Base-by-base conservation (phyloP, 2,113 vertebrate species). In the Puntigrus tetrazona region DNA sequence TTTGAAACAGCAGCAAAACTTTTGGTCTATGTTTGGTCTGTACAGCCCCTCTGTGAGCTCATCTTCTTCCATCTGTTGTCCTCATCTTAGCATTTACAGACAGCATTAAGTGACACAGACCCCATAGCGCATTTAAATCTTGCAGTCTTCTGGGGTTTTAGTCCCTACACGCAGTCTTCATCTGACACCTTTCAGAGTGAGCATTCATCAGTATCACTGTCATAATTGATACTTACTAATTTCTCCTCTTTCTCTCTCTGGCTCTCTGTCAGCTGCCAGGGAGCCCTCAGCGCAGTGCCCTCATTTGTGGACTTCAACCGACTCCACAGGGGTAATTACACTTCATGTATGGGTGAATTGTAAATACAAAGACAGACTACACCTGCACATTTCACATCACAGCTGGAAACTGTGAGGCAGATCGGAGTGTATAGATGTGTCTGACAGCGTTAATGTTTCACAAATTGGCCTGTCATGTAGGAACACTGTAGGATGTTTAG, bases 311-410 rank as follows among this genome's bases (percentile, higher is more conserved):
- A 94, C 95, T 96, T 94, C 93, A 93, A 94, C 92, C 95, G 94
- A 93, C 95, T 90, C 94, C 94, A 95, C 95, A 94, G 93, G 92
- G 91, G 91, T 96, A 96, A 96, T 97, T 95, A 96, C 94, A 93
- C 93, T 95, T 97, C 97, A 95, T 93, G 93, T 95, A n/a, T n/a
- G n/a, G n/a, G 95, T 96, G 97, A 97, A 96, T 94, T 96, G 92
- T 95, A 96, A 97, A 96, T 94, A 95, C 93, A 93, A 95, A 96
- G 94, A 95, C 93, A 94, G 93, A 95, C 94, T 92, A 87, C 90
- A 92, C 92, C 92, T 93, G 92, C 91, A 91, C 91, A 94, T 95
- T 95, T 95, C 93, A 92, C 91, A 92, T 92, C 1, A 45, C 78
- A 79, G 91, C 86, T 91, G 94, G 94, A 94, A 96, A 96, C 93